These are phyloP conservation scores for Halichondria panicea DNA, from an alignment of 37 sponge, comb jelly and placozoan species.

Conservation along the genomic window DNA sequence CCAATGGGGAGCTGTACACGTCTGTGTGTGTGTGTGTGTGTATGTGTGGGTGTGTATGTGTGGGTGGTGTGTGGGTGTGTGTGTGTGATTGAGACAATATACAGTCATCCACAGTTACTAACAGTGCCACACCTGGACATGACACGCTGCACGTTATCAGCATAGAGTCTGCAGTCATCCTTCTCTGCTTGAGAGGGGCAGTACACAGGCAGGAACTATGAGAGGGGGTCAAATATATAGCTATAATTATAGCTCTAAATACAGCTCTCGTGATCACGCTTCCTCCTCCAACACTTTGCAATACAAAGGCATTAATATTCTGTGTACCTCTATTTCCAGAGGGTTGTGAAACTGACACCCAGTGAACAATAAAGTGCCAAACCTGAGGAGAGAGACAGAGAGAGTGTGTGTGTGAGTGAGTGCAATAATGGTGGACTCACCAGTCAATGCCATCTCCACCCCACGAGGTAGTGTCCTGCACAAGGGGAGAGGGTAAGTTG, in stretches of 20 bases:
- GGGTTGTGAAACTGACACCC: conserved; percentile 55
- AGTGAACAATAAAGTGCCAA: conserved; percentile 34
- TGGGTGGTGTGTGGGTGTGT: conserved; percentile 38
- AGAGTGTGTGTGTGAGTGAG: not conserved
- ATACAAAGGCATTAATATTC: conserved; percentile 9
- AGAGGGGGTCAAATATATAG: not conserved
- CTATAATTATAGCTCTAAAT: no score
- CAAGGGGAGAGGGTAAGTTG: not conserved
- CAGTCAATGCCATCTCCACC: conserved; percentile 7
- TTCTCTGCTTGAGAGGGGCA: conserved; percentile 50
- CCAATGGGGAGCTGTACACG: not conserved
- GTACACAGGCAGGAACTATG: conserved; percentile 53
- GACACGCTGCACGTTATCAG: conserved; percentile 56
- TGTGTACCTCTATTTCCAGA: conserved; percentile 60
- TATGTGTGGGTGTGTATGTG: conserved; percentile 3
- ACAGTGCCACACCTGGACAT: no score
- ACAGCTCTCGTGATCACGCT: no score
- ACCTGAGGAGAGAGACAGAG: conserved; percentile 8
- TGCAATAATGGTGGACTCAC: conserved; percentile 15
- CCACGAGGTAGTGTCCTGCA: conserved; percentile 60
- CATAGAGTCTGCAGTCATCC: conserved; percentile 25
- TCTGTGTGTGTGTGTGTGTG: conserved; percentile 38
- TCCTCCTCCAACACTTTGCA: not conserved
- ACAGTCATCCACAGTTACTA: not conserved
- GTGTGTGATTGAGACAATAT: conserved; percentile 1